phyloP scores from a whole-genome alignment of 2,888 invertebrate species.

The Emmelina monodactyla region DNA sequence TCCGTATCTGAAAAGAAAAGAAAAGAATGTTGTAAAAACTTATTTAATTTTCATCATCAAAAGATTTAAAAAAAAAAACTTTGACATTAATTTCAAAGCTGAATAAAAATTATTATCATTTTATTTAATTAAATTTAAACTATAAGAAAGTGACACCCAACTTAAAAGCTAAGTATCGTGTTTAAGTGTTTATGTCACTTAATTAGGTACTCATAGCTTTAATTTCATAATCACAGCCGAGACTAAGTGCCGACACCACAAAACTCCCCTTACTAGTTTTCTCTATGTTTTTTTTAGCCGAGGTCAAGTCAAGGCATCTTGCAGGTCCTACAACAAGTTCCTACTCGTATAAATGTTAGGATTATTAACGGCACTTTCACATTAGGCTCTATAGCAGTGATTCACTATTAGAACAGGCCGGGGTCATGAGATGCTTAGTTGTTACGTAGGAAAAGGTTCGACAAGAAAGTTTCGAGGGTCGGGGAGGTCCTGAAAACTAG shows the following conservation, averaged over 20 bases:
- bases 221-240: neutral
- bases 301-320: neutral
- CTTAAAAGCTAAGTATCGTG: no score
- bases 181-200: no score
- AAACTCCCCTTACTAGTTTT: no score
- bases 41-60: neutral
- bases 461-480: no score
- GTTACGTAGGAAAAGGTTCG: no score
- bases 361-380: neutral
- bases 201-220: neutral
- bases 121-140: no score
- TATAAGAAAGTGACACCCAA: no score
- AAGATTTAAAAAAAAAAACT: neutral
- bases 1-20: slow-evolving; percentile 51
- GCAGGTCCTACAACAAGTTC: neutral
- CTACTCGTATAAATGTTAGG: neutral
- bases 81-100: neutral
- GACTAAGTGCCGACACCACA: no score
- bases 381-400: neutral
- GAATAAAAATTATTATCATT: no score
- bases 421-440: no score
- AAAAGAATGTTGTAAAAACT: slow-evolving; percentile 7
- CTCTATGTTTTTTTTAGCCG: neutral
- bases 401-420: neutral
- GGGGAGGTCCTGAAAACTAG: no score